phyloP scores from a whole-genome alignment of 2,797 vertebrate genomes.

The Catostomus latipinnis region DNA sequence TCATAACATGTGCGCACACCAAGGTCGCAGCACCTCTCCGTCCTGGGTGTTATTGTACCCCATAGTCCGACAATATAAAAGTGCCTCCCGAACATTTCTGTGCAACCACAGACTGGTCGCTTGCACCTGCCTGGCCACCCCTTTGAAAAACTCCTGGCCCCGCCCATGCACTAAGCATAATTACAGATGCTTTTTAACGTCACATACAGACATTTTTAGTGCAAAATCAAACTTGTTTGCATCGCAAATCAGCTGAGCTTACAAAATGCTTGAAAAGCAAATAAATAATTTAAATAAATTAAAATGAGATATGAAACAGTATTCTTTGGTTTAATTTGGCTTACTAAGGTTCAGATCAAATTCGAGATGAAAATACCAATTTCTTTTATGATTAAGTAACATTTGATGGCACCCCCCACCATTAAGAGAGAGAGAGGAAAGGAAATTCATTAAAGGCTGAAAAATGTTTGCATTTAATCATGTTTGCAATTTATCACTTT shows the following conservation, averaged over 20 bases:
- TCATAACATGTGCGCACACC: no score
- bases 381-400: constrained; percentile 27
- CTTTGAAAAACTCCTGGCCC: no score
- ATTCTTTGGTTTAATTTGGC: not conserved
- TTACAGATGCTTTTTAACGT: not conserved
- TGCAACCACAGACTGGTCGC: no score
- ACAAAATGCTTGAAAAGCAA: not conserved
- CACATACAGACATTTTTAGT: not conserved
- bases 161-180: no score
- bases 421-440: constrained; percentile 2
- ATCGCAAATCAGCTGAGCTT: not conserved
- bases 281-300: not conserved
- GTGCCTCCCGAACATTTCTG: no score
- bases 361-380: not conserved
- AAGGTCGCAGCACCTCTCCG: no score
- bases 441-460: not conserved
- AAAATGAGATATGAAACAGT: constrained; percentile 1
- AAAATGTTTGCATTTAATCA: constrained; percentile 29
- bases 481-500: no score
- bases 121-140: no score
- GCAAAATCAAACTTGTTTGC: not conserved
- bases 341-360: not conserved
- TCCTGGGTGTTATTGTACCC: no score
- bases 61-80: no score
- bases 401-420: constrained; percentile 12